phyloP scores from a whole-genome alignment of 2,888 invertebrate genomes.

The Nemoura dubitans region DNA sequence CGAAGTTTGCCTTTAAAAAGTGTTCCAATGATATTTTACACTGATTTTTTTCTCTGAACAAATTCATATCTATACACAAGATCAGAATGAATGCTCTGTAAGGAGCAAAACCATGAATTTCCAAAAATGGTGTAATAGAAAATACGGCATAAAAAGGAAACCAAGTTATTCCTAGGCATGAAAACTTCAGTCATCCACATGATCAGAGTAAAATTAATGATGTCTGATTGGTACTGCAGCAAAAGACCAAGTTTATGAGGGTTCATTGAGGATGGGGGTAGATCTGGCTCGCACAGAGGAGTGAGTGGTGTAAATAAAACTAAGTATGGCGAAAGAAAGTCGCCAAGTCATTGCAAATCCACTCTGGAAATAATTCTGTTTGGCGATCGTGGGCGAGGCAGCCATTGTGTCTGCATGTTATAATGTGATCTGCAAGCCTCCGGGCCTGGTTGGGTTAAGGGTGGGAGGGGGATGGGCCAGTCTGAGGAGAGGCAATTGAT shows the following conservation, averaged over 20 bases:
- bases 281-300: background rate
- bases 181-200: background rate
- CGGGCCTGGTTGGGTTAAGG: background rate
- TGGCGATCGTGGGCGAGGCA: background rate
- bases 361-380: background rate
- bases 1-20: no score
- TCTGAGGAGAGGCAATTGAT: slow-evolving; percentile 34
- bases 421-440: slow-evolving; percentile 31
- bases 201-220: slow-evolving; percentile 40
- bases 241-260: slow-evolving; percentile 29
- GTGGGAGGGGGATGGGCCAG: slow-evolving; percentile 8
- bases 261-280: background rate
- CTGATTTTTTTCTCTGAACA: no score
- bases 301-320: slow-evolving; percentile 37
- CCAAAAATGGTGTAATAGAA: background rate
- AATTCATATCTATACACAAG: no score
- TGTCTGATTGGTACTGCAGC: slow-evolving; percentile 20
- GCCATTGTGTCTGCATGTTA: slow-evolving; percentile 35
- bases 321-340: slow-evolving; percentile 18
- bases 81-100: no score
- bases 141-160: background rate
- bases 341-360: slow-evolving; percentile 35
- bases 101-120: background rate
- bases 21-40: no score
- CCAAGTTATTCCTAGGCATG: background rate